Percentiles rank a stretch among this genome's conserved stretches.
Evolutionary conservation across 2,113 vertebrate genomes (phyloP).

Genomic region (Esox niger): DNA sequence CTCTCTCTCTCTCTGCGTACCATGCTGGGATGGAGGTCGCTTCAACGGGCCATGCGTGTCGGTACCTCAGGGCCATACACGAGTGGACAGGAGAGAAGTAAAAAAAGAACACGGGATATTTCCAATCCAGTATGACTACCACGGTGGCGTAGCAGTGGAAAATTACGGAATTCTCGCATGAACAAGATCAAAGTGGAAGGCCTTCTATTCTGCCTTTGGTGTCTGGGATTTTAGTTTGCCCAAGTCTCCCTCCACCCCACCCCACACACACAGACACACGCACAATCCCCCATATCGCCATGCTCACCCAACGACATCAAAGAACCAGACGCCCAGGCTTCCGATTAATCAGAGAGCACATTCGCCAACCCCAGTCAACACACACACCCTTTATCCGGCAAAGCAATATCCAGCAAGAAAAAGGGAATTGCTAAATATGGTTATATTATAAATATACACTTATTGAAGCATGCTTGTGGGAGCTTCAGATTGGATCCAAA

Average conservation of each 20-base stretch:
- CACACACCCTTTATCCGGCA: constrained; percentile 31
- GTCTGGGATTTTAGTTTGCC: constrained; percentile 57
- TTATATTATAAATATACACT: constrained; percentile 58
- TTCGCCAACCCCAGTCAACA: constrained; percentile 49
- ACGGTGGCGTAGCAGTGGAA: constrained; percentile 60
- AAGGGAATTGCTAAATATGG: constrained; percentile 26
- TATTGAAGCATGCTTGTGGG: constrained; percentile 53
- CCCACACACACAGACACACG: no score
- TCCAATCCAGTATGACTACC: constrained; percentile 69
- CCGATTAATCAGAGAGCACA: constrained; percentile 52
- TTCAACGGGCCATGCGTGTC: constrained; percentile 45
- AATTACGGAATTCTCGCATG: constrained; percentile 61
- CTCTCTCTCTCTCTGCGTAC: not conserved
- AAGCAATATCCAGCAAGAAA: constrained; percentile 2
- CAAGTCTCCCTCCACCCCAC: constrained; percentile 41
- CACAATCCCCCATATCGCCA: constrained; percentile 31
- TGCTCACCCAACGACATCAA: constrained; percentile 63
- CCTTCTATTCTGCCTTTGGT: constrained; percentile 55
- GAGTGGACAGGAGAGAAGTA: constrained; percentile 59
- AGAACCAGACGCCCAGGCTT: constrained; percentile 40
- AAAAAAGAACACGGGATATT: constrained; percentile 47
- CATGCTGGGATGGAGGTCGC: constrained; percentile 46
- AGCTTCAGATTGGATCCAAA: constrained; percentile 18
- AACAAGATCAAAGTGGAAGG: constrained; percentile 70
- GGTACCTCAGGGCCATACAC: constrained; percentile 59